phyloP scores from a whole-genome alignment of 2,797 vertebrate genomes.

The Lepus oiostolus region DNA sequence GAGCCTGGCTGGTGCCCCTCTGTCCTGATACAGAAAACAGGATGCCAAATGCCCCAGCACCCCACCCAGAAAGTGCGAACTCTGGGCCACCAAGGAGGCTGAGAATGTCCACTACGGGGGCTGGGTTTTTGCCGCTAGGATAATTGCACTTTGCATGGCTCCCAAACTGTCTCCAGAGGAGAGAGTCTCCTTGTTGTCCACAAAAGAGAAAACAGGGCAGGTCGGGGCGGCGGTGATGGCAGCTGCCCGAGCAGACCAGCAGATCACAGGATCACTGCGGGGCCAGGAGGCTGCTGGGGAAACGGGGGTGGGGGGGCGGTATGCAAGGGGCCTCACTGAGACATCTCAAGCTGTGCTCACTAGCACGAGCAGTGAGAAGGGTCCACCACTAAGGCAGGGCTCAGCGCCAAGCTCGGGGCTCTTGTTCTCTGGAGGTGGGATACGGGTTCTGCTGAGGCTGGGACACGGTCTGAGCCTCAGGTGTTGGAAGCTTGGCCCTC shows the following conservation, averaged over 20 bases:
- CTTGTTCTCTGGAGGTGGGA: not conserved
- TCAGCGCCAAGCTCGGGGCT: fast-evolving
- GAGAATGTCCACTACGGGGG: not conserved
- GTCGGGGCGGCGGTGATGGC: not conserved
- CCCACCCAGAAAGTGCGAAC: too few relatives aligned
- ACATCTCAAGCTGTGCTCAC: fast-evolving
- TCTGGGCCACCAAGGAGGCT: not conserved
- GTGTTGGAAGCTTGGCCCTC: too few relatives aligned
- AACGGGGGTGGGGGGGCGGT: too few relatives aligned
- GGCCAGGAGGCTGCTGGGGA: not conserved
- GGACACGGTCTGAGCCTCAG: too few relatives aligned
- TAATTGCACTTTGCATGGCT: conserved; percentile 55
- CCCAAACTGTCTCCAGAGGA: not conserved
- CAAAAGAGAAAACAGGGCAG: not conserved
- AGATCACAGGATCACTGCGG: not conserved
- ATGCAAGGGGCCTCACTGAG: not conserved
- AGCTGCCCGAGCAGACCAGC: not conserved
- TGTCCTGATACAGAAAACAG: not conserved
- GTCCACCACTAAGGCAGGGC: not conserved
- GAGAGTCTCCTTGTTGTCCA: conserved; percentile 32
- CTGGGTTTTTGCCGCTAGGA: conserved; percentile 13
- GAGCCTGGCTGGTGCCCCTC: not conserved
- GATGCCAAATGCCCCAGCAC: not conserved
- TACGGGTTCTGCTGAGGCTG: too few relatives aligned
- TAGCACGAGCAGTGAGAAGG: not conserved